phyloP scores from a whole-genome alignment of 1,140 invertebrate species.

The Macrobrachium rosenbergii region DNA sequence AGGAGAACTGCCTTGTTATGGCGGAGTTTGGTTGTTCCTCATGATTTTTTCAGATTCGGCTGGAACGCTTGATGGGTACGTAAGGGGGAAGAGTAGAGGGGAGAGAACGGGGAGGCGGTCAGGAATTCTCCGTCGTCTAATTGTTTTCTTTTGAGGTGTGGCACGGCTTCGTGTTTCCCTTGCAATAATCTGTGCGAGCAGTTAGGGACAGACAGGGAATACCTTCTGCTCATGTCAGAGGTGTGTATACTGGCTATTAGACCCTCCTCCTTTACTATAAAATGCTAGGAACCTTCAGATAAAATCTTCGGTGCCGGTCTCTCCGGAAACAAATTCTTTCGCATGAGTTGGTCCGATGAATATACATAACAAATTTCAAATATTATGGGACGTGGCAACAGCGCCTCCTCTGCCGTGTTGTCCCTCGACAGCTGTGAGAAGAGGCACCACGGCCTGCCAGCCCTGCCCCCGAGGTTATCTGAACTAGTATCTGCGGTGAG shows the following conservation, averaged over 20 bases:
- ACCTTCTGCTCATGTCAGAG: not conserved
- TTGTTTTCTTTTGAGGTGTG: not conserved
- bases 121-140: not conserved
- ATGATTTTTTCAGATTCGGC: too few species aligned
- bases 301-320: too few species aligned
- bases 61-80: too few species aligned
- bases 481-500: conserved; percentile 62
- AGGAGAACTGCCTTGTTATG: too few species aligned
- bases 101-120: not conserved
- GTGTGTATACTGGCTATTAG: not conserved
- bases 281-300: too few species aligned
- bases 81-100: not conserved
- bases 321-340: too few species aligned
- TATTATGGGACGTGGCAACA: not conserved
- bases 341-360: not conserved
- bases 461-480: conserved; percentile 51
- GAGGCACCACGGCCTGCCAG: conserved; percentile 8
- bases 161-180: not conserved
- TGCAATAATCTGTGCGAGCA: too few species aligned
- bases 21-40: too few species aligned
- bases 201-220: too few species aligned
- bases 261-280: not conserved
- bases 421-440: conserved; percentile 24
- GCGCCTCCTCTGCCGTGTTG: not conserved
- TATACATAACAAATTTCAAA: not conserved